These are phyloP conservation scores for Drosophila aff. DNA, from an alignment of 1,140 invertebrate species.

Conservation along the genomic window DNA sequence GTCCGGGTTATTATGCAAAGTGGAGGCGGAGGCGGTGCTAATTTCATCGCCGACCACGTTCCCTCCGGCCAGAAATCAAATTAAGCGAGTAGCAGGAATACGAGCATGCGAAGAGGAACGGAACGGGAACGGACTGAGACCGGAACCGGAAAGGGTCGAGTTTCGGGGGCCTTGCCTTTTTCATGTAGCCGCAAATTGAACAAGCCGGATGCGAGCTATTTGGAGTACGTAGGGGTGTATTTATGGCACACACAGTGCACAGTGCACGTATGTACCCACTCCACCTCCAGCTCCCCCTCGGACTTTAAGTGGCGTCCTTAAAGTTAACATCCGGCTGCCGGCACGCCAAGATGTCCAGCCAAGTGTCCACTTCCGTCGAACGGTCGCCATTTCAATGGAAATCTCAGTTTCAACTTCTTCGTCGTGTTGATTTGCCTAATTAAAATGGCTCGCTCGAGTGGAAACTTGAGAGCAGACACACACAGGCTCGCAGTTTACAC, in stretches of 20 bases:
- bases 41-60: slow-evolving; percentile 39
- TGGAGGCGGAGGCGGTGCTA: slow-evolving; percentile 31
- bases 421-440: slow-evolving; percentile 47
- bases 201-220: slow-evolving; percentile 28
- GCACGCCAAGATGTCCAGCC: slow-evolving; percentile 9
- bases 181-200: slow-evolving; percentile 50
- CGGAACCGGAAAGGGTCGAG: slow-evolving; percentile 4
- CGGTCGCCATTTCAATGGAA: slow-evolving; percentile 19
- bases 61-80: slow-evolving; percentile 43
- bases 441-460: slow-evolving; percentile 43
- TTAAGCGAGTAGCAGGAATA: slow-evolving; percentile 12
- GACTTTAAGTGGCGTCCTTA: slow-evolving; percentile 30
- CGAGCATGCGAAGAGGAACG: not conserved
- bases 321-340: slow-evolving; percentile 18
- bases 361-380: slow-evolving; percentile 31
- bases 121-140: slow-evolving; percentile 1
- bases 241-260: slow-evolving; percentile 2
- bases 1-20: slow-evolving; percentile 42
- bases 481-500: not conserved
- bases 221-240: slow-evolving; percentile 1
- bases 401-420: slow-evolving; percentile 24
- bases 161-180: slow-evolving; percentile 21
- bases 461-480: slow-evolving; percentile 27
- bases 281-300: not conserved
- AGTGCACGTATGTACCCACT: slow-evolving; percentile 1